Percentiles rank a stretch among this genome's conserved stretches.
These are phyloP conservation scores for Saccopteryx bilineata DNA, from an alignment of 2,113 vertebrate genomes.

Conservation along the genomic window DNA sequence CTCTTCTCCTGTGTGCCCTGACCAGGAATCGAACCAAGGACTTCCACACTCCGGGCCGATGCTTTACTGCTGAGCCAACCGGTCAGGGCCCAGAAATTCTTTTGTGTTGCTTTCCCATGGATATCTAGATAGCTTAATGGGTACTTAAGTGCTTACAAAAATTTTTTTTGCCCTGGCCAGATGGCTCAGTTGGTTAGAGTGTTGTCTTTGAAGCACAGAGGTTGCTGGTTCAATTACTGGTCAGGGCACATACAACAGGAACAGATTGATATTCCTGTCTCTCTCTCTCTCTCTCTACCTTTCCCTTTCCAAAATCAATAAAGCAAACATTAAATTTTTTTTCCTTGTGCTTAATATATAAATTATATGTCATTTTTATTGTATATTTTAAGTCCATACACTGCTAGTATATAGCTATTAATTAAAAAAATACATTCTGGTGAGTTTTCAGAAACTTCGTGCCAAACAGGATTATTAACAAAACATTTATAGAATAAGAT, in stretches of 20 bases:
- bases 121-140: constrained; percentile 32
- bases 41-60: no score
- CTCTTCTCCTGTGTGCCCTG: no score
- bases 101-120: neutral
- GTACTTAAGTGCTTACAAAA: constrained; percentile 26
- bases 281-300: no score
- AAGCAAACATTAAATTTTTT: neutral
- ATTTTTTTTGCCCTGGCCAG: neutral
- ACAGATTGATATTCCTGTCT: no score
- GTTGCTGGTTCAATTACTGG: no score
- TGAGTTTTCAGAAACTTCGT: constrained; percentile 51
- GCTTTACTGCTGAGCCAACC: no score
- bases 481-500: neutral
- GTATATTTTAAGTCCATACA: constrained; percentile 6
- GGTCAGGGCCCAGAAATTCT: no score
- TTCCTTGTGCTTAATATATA: constrained; percentile 7
- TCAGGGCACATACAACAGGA: no score
- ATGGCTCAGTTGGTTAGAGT: no score
- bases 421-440: constrained; percentile 17
- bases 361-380: constrained; percentile 33
- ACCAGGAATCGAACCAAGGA: no score
- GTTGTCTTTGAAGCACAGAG: no score
- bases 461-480: constrained; percentile 47
- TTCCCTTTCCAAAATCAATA: no score
- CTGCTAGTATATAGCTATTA: neutral